Evolutionary conservation across 1,140 invertebrate genomes (phyloP).

Genomic region (Apis florea): DNA sequence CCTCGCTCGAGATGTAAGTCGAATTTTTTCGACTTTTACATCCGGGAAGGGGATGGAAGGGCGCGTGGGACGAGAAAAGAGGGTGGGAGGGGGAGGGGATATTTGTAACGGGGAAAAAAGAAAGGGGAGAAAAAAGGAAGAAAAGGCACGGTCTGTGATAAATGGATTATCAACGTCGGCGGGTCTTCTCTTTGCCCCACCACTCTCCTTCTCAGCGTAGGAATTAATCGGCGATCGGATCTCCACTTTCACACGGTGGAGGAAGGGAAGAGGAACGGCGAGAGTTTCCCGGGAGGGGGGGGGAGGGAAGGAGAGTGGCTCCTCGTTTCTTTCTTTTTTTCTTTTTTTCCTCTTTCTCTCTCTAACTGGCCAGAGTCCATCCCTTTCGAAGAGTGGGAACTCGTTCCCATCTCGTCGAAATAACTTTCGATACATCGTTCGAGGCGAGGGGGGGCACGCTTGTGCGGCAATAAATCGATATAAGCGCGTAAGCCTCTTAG

Average conservation of each 20-base stretch:
- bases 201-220: neutral
- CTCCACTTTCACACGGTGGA: neutral
- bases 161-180: slow-evolving; percentile 56
- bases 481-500: slow-evolving; percentile 51
- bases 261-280: too few species aligned
- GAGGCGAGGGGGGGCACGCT: neutral
- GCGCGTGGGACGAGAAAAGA: neutral
- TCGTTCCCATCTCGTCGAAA: slow-evolving; percentile 15
- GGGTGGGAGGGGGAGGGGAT: neutral
- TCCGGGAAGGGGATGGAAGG: neutral
- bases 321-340: too few species aligned
- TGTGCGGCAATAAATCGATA: slow-evolving; percentile 46
- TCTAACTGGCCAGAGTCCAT: too few species aligned
- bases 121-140: slow-evolving; percentile 23
- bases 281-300: too few species aligned
- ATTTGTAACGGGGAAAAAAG: slow-evolving; percentile 19
- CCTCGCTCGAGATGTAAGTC: neutral
- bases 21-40: neutral
- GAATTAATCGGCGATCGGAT: neutral
- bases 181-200: slow-evolving; percentile 29
- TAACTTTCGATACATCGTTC: slow-evolving; percentile 26
- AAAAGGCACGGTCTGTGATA: slow-evolving; percentile 7
- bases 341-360: too few species aligned
- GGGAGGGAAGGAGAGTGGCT: too few species aligned
- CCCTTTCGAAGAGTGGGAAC: neutral